These are phyloP conservation scores for Oscheius sp. DNA, from an alignment of 1,140 invertebrate genomes.

Conservation along the genomic window DNA sequence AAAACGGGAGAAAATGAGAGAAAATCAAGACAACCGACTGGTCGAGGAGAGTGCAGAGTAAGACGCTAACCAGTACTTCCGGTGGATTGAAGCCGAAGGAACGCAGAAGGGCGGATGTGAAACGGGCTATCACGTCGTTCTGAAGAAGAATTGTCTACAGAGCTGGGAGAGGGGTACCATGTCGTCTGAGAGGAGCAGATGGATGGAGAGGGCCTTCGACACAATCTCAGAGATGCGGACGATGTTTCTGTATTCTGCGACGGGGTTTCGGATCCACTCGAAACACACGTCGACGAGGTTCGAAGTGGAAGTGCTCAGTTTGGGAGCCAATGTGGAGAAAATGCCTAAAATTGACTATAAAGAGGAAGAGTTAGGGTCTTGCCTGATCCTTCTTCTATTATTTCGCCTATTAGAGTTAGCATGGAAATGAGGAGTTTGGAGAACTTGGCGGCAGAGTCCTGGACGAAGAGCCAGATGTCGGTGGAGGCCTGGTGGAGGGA, in stretches of 20 bases:
- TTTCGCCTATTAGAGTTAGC: conserved; percentile 22
- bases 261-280: conserved; percentile 19
- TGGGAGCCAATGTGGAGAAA: neutral
- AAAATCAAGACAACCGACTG: neutral
- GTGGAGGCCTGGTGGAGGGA: conserved; percentile 6
- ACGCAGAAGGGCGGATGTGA: neutral
- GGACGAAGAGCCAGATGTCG: conserved; percentile 33
- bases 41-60: neutral
- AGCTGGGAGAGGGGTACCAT: neutral
- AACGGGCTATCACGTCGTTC: neutral
- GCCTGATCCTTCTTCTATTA: conserved; percentile 12
- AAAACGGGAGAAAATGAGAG: neutral
- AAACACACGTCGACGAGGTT: conserved; percentile 24
- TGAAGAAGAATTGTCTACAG: neutral
- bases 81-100: neutral
- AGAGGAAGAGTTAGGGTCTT: neutral
- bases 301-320: neutral
- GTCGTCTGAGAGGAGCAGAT: neutral
- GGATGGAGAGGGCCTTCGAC: conserved; percentile 5
- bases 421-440: conserved; percentile 24
- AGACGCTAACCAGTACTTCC: neutral
- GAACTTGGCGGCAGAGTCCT: conserved; percentile 23
- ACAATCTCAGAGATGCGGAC: conserved; percentile 12
- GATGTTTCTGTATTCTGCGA: conserved; percentile 13
- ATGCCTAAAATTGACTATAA: neutral